phyloP scores from a whole-genome alignment of 2,797 vertebrate species.

The Alca torda region DNA sequence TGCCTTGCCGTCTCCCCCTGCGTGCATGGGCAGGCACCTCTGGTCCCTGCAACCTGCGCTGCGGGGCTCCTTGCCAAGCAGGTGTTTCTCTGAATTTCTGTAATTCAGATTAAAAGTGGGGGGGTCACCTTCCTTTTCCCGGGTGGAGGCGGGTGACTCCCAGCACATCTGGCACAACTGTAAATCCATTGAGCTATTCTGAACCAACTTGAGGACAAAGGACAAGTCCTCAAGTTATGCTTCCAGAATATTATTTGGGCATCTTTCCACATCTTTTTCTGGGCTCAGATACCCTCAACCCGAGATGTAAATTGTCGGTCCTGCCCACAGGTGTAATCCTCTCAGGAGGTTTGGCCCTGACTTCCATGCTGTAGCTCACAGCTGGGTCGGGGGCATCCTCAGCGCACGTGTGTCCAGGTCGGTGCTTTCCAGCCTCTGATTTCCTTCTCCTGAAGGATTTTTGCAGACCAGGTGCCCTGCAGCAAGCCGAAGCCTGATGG shows the following conservation, averaged over 20 bases:
- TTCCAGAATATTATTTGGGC: neutral
- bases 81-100: neutral
- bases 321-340: neutral
- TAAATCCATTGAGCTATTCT: neutral
- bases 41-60: neutral
- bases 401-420: fast-evolving
- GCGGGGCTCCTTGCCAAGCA: neutral
- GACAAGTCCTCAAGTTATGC: neutral
- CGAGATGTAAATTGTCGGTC: neutral
- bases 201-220: fast-evolving
- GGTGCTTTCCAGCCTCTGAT: neutral
- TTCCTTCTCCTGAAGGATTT: neutral
- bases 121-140: neutral
- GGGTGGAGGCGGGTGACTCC: neutral
- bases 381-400: neutral
- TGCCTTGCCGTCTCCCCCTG: fast-evolving
- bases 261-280: neutral
- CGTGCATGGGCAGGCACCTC: fast-evolving
- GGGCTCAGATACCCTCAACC: neutral
- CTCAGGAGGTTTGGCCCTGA: fast-evolving
- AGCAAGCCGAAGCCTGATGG: neutral
- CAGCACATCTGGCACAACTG: neutral
- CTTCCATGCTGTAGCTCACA: fast-evolving
- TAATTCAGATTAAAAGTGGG: neutral
- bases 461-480: neutral